Percentiles rank a stretch among this genome's conserved stretches.
Conservation (phyloP, 2,113 vertebrate species). For the Nipponia nippon region DNA sequence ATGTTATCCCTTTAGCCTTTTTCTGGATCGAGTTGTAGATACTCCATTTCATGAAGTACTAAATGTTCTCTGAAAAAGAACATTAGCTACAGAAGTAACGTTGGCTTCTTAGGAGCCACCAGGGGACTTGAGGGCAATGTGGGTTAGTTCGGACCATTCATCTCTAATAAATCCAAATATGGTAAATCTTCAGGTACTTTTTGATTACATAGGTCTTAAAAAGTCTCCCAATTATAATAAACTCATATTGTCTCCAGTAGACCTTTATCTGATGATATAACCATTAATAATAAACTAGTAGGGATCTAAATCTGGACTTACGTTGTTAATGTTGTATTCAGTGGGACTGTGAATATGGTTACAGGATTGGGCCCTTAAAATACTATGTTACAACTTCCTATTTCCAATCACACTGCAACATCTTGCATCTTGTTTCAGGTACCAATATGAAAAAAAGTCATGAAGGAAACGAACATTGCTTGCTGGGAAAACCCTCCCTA, state of each 20-base stretch:
- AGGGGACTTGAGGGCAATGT: neutral
- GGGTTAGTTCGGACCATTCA: neutral
- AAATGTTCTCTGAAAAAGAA: neutral
- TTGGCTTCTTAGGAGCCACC: neutral
- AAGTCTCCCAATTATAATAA: neutral
- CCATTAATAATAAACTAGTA: neutral
- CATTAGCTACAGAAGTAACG: neutral
- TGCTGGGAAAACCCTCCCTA: neutral
- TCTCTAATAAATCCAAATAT: neutral
- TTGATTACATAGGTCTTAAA: neutral
- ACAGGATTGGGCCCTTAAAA: neutral
- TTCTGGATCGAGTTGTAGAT: neutral
- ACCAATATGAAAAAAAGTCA: neutral
- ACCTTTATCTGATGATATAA: neutral
- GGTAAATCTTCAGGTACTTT: neutral
- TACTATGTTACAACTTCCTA: neutral
- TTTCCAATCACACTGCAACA: neutral
- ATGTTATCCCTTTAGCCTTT: neutral
- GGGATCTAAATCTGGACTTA: neutral
- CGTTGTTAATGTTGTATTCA: neutral
- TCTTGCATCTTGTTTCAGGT: conserved; percentile 14
- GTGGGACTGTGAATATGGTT: neutral
- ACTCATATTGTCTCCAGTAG: neutral
- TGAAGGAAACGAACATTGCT: conserved; percentile 14
- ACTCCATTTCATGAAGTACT: neutral